These are phyloP conservation scores for Caloenas nicobarica DNA, from an alignment of 2,113 vertebrate species.

Conservation along the genomic window DNA sequence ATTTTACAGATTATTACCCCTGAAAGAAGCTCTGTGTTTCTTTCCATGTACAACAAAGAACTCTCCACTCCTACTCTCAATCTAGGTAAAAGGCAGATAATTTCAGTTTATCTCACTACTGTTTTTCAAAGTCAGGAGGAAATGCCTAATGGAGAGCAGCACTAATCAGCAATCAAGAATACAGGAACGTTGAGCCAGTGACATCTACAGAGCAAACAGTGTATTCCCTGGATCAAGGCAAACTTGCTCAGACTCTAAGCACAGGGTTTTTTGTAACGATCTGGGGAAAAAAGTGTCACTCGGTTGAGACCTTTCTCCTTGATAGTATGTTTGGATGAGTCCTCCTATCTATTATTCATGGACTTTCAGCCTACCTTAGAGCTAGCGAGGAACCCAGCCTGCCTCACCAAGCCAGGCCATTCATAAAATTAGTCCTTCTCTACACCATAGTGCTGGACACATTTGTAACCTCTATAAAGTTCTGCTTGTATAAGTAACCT, in stretches of 20 bases:
- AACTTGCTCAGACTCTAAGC: neutral
- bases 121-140: neutral
- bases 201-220: neutral
- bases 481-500: neutral
- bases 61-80: neutral
- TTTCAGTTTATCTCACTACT: neutral
- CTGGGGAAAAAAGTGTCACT: neutral
- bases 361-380: neutral
- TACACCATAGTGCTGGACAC: neutral
- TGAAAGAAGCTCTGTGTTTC: neutral
- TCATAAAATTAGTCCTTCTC: neutral
- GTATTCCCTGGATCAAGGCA: neutral
- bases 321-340: neutral
- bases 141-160: neutral
- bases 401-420: neutral
- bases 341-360: neutral
- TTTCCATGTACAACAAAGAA: neutral
- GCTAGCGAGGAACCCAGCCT: neutral
- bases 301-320: neutral
- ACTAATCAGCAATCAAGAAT: neutral
- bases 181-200: neutral
- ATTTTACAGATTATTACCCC: neutral
- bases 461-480: neutral
- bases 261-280: neutral
- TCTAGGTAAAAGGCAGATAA: neutral